phyloP scores from a whole-genome alignment of 2,113 vertebrate species.

The Psammodynastes pulverulentus region DNA sequence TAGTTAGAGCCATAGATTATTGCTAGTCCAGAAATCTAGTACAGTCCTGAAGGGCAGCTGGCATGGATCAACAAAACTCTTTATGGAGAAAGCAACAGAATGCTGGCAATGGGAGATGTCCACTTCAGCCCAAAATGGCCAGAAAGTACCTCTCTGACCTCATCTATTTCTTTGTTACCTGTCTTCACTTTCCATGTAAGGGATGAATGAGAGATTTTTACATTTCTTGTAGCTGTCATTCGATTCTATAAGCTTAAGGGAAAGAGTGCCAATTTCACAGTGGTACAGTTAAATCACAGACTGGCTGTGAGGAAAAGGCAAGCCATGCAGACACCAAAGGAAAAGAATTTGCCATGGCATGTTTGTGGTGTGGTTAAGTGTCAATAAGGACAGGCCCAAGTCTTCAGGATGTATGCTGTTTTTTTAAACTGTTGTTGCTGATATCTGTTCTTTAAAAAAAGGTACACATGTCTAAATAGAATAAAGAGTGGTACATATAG shows the following conservation, averaged over 20 bases:
- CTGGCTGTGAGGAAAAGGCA: neutral
- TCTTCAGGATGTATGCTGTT: neutral
- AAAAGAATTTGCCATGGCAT: neutral
- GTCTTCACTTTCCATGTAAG: neutral
- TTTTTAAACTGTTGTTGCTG: neutral
- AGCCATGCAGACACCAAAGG: neutral
- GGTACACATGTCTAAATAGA: neutral
- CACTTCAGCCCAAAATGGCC: neutral
- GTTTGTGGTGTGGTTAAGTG: neutral
- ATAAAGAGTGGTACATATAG: neutral
- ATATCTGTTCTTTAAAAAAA: neutral
- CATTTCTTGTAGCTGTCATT: neutral
- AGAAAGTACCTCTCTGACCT: neutral
- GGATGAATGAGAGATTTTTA: neutral
- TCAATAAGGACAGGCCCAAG: neutral
- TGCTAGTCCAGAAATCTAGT: neutral
- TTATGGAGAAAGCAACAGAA: neutral
- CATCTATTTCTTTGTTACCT: neutral
- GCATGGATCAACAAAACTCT: neutral
- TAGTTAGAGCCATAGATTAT: neutral
- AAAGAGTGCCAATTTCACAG: neutral
- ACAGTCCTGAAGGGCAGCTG: neutral
- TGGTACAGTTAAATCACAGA: neutral
- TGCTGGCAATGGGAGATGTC: neutral
- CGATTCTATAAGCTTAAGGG: neutral